Conservation (phyloP, 2,888 invertebrate species). For the Chouioia cunea region DNA sequence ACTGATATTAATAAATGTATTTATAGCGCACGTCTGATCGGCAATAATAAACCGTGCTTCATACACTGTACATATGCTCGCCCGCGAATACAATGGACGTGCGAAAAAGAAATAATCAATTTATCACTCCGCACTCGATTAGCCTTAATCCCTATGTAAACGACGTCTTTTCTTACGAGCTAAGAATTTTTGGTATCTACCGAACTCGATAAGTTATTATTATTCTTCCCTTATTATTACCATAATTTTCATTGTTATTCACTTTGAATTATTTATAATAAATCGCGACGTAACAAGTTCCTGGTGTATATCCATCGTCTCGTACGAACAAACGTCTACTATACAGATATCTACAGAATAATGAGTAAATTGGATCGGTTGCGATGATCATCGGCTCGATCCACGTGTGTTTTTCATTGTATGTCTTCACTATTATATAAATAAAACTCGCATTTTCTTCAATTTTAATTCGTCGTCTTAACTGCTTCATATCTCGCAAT, state of each 20-base stretch:
- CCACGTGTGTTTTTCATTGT: constrained; percentile 50
- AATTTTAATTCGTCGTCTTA: background rate
- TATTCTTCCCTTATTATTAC: constrained; percentile 45
- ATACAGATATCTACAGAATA: constrained; percentile 68
- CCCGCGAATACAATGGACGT: constrained; percentile 6
- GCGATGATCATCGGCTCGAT: constrained; percentile 39
- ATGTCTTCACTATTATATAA: constrained; percentile 33
- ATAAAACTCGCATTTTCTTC: constrained; percentile 20
- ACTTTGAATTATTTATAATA: constrained; percentile 52
- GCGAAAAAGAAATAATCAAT: constrained; percentile 27
- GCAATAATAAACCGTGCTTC: constrained; percentile 57
- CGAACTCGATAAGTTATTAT: constrained; percentile 53
- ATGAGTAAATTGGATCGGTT: constrained; percentile 57
- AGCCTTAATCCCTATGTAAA: constrained; percentile 2
- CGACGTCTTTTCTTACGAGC: constrained; percentile 37
- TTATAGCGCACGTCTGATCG: constrained; percentile 63
- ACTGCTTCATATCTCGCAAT: background rate
- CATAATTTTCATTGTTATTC: constrained; percentile 47
- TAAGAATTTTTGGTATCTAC: constrained; percentile 56
- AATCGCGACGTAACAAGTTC: constrained; percentile 62
- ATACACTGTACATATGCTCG: constrained; percentile 61
- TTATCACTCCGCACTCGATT: constrained; percentile 10
- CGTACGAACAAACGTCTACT: constrained; percentile 61
- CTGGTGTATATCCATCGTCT: constrained; percentile 60
- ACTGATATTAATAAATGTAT: constrained; percentile 59